Evolutionary conservation across 1,140 invertebrate species (phyloP).

Genomic region (Matsumurasca onukii): DNA sequence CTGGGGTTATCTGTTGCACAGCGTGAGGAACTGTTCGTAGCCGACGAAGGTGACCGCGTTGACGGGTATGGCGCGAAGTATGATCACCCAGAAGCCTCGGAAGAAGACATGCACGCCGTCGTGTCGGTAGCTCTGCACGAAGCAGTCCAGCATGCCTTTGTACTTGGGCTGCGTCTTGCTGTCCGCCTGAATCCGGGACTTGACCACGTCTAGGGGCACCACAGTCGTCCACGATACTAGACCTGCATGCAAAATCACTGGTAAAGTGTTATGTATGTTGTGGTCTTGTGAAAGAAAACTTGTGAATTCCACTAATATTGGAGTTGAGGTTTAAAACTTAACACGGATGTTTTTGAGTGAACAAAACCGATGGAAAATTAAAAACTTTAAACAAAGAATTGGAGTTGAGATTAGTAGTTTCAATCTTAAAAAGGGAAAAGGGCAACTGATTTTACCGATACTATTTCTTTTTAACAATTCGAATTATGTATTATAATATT

Average conservation of each 20-base stretch:
- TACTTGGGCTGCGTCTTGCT: constrained; percentile 53
- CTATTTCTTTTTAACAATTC: too few relatives aligned
- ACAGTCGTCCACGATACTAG: constrained; percentile 67
- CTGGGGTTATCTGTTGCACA: constrained; percentile 32
- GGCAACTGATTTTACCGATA: too few relatives aligned
- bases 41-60: constrained; percentile 69
- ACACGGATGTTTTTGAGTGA: too few relatives aligned
- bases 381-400: too few relatives aligned
- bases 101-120: constrained; percentile 57
- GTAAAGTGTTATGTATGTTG: too few relatives aligned
- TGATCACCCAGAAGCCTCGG: constrained; percentile 58
- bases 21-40: constrained; percentile 60
- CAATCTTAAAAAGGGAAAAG: too few relatives aligned
- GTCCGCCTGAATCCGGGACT: constrained; percentile 72
- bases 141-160: constrained; percentile 54
- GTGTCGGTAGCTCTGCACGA: constrained; percentile 50
- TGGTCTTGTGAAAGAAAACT: not conserved
- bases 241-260: constrained; percentile 49
- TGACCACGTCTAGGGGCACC: constrained; percentile 73
- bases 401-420: too few relatives aligned
- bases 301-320: not conserved
- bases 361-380: too few relatives aligned
- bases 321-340: too few relatives aligned
- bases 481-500: constrained; percentile 18
- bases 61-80: constrained; percentile 64